Evolutionary conservation across 2,797 vertebrate genomes (phyloP).

Genomic region (Macropus fuliginosus): DNA sequence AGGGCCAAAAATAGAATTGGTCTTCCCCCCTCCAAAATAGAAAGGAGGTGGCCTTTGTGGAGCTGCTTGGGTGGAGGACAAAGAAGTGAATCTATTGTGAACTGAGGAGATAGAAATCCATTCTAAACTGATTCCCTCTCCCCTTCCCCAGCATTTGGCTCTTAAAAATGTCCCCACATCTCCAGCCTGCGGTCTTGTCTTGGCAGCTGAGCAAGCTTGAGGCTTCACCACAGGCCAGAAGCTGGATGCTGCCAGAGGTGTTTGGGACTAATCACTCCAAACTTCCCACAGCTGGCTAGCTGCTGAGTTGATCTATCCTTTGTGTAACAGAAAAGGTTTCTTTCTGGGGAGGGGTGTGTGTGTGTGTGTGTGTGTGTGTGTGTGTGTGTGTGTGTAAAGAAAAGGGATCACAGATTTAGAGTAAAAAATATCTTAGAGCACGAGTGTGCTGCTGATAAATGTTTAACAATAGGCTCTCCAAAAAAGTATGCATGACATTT

Average conservation of each 20-base stretch:
- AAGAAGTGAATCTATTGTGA: not conserved
- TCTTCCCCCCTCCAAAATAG: not conserved
- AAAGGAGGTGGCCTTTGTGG: not conserved
- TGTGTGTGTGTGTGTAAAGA: not conserved
- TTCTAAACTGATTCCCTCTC: not conserved
- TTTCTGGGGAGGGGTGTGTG: not conserved
- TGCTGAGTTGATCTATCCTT: constrained; percentile 66
- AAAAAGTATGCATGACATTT: not conserved
- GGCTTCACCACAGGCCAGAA: constrained; percentile 7
- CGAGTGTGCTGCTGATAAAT: not conserved
- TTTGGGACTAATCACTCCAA: not conserved
- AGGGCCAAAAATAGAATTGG: not conserved
- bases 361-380: not conserved
- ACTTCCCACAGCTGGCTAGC: not conserved
- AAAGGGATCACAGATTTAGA: not conserved
- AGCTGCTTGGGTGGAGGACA: not conserved
- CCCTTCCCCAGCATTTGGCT: not conserved
- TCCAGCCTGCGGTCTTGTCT: not conserved
- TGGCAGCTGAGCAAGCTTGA: not conserved
- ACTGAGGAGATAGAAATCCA: not conserved
- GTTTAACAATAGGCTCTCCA: not conserved
- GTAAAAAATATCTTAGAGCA: not conserved
- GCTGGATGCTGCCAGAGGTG: constrained; percentile 60
- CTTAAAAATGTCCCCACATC: not conserved
- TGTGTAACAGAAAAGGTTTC: constrained; percentile 21